Percentiles rank a stretch among this genome's conserved stretches.
phyloP scores from a whole-genome alignment of 2,888 invertebrate genomes.

The Drosophila histrio region DNA sequence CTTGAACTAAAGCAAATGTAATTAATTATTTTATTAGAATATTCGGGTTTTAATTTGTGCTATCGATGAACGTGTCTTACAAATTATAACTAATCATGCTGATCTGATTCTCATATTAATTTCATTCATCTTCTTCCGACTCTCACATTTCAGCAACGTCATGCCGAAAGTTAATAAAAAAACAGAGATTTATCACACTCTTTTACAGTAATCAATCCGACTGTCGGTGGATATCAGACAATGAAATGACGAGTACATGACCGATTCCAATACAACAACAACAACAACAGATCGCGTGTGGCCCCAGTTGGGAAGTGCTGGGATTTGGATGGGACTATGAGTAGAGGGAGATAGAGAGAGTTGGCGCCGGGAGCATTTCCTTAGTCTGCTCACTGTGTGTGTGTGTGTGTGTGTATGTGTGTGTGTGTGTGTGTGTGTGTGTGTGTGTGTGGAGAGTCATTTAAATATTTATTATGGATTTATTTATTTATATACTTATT shows the following conservation, averaged over 20 bases:
- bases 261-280: slow-evolving; percentile 69
- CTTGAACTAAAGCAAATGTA: slow-evolving; percentile 61
- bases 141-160: slow-evolving; percentile 57
- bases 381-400: no score
- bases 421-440: no score
- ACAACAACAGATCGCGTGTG: slow-evolving; percentile 70
- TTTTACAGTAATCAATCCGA: slow-evolving; percentile 74
- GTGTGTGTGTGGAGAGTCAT: no score
- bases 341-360: neutral
- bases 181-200: slow-evolving; percentile 82
- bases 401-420: no score
- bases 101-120: slow-evolving; percentile 75
- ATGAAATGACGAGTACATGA: slow-evolving; percentile 72
- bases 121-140: slow-evolving; percentile 66
- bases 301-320: slow-evolving; percentile 33
- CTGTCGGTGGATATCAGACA: slow-evolving; percentile 56
- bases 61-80: slow-evolving; percentile 44
- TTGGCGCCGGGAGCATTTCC: slow-evolving; percentile 58
- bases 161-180: slow-evolving; percentile 78
- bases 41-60: slow-evolving; percentile 21
- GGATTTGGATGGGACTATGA: neutral
- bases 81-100: slow-evolving; percentile 79
- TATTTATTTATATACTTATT: no score
- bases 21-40: slow-evolving; percentile 53
- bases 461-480: no score